Evolutionary conservation across 2,888 invertebrate species (phyloP).

Genomic region (Drosophila nigricruria): DNA sequence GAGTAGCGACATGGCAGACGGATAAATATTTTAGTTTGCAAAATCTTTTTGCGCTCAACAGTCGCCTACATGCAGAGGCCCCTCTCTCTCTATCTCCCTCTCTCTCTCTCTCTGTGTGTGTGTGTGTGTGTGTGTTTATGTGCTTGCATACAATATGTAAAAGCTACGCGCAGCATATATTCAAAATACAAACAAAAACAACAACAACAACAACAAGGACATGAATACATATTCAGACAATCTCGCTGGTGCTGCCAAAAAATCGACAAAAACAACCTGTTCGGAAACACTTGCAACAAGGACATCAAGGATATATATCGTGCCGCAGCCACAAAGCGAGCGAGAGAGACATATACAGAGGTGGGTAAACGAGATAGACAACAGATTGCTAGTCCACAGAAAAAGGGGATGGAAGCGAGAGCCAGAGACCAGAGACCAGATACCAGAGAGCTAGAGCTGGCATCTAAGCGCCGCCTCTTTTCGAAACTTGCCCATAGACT

Average conservation of each 20-base stretch:
- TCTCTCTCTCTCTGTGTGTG: slow-evolving; percentile 5
- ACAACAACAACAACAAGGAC: slow-evolving; percentile 57
- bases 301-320: slow-evolving; percentile 65
- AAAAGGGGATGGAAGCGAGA: slow-evolving; percentile 41
- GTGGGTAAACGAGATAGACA: slow-evolving; percentile 57
- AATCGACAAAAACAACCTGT: slow-evolving; percentile 84
- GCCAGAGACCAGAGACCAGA: no score
- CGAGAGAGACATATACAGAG: slow-evolving; percentile 20
- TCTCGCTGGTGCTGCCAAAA: slow-evolving; percentile 80
- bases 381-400: slow-evolving; percentile 42
- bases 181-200: slow-evolving; percentile 67
- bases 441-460: slow-evolving; percentile 37
- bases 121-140: slow-evolving; percentile 42
- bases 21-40: slow-evolving; percentile 73
- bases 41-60: slow-evolving; percentile 78
- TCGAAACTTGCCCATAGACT: slow-evolving; percentile 43
- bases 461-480: slow-evolving; percentile 59
- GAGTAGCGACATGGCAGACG: slow-evolving; percentile 55
- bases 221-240: slow-evolving; percentile 81
- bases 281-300: slow-evolving; percentile 84
- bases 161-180: slow-evolving; percentile 81
- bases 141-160: slow-evolving; percentile 76
- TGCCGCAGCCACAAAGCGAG: slow-evolving; percentile 31
- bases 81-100: background rate
- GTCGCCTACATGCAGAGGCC: slow-evolving; percentile 16